A percentile compares a stretch with the other conserved stretches of the same genome.
phyloP scores from a whole-genome alignment of 2,888 invertebrate species.

The Notocelia uddmanniana region DNA sequence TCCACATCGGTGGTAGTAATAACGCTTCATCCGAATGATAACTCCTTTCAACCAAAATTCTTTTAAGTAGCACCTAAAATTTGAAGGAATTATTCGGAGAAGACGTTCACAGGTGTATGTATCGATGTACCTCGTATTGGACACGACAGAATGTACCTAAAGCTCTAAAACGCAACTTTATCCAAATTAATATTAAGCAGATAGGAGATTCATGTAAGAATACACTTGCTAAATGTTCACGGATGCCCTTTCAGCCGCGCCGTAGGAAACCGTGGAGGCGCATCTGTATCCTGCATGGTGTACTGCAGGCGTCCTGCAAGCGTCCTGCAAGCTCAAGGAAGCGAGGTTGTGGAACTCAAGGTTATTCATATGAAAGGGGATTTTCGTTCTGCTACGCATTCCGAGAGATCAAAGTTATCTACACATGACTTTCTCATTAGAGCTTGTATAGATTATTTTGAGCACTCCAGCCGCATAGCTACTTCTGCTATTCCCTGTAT shows the following conservation, averaged over 20 bases:
- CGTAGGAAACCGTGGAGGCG: conserved; percentile 44
- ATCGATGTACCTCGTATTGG: conserved; percentile 17
- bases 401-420: too few species aligned
- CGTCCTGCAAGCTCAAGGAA: neutral
- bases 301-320: neutral
- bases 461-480: too few species aligned
- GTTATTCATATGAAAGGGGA: neutral
- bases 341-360: neutral
- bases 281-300: neutral
- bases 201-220: conserved; percentile 73
- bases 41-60: conserved; percentile 22
- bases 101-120: conserved; percentile 31
- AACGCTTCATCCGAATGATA: conserved; percentile 48
- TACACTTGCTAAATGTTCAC: conserved; percentile 47
- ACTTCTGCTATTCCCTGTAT: too few species aligned
- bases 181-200: conserved; percentile 75
- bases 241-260: conserved; percentile 54
- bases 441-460: too few species aligned
- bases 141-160: conserved; percentile 36
- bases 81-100: conserved; percentile 45
- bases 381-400: too few species aligned
- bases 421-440: too few species aligned
- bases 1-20: conserved; percentile 54
- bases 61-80: conserved; percentile 33
- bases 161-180: conserved; percentile 68